Percentiles rank a stretch among this genome's conserved stretches.
These are phyloP conservation scores for Butorides virescens DNA, from an alignment of 2,113 vertebrate species.

Conservation along the genomic window DNA sequence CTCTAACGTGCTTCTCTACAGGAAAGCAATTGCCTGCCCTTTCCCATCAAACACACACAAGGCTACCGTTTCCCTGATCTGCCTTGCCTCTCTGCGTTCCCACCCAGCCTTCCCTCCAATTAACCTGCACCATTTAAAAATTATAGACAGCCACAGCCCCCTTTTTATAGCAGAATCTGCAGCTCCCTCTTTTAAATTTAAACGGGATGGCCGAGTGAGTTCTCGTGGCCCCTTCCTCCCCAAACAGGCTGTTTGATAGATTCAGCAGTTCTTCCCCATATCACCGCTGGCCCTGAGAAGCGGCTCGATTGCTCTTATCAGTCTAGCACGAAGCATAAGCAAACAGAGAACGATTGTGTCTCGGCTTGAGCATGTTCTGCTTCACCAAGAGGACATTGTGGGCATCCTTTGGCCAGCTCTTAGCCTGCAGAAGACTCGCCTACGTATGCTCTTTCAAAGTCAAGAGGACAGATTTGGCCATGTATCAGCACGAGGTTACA, in stretches of 20 bases:
- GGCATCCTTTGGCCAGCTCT: background rate
- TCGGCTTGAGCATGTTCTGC: rapidly evolving
- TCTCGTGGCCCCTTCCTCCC: background rate
- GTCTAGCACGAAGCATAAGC: background rate
- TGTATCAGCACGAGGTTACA: rapidly evolving
- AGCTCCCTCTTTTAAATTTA: background rate
- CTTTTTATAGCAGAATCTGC: background rate
- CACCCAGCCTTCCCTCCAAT: background rate
- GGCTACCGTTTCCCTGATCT: background rate
- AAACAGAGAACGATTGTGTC: background rate
- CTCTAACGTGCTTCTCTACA: background rate
- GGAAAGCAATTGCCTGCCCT: background rate
- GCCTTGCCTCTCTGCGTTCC: background rate
- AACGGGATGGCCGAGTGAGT: background rate
- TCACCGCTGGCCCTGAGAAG: background rate
- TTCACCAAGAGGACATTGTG: background rate
- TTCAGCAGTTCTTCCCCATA: background rate
- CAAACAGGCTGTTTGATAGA: background rate
- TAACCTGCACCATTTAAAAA: background rate
- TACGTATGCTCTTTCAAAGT: background rate
- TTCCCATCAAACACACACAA: background rate
- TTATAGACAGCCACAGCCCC: background rate
- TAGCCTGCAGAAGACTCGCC: background rate
- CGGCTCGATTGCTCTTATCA: too few relatives aligned
- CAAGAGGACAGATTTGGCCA: background rate